These are phyloP conservation scores for Taenioides sp. DNA, from an alignment of 2,797 vertebrate genomes.

Conservation along the genomic window DNA sequence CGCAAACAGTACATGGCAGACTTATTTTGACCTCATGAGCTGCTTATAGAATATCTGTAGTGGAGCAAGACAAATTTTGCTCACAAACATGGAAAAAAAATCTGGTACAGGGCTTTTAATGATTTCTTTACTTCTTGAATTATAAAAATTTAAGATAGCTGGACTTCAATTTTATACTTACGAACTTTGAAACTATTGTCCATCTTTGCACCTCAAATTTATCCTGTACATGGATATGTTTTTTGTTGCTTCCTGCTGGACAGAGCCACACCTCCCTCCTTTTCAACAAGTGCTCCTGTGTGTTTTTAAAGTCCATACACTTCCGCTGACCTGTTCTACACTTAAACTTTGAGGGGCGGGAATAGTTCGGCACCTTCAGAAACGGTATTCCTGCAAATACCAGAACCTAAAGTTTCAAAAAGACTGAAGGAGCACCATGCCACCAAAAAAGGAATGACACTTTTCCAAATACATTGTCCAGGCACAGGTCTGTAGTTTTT, in stretches of 20 bases:
- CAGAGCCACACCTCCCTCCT: neutral
- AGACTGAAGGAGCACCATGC: neutral
- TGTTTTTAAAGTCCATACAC: neutral
- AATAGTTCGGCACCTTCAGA: neutral
- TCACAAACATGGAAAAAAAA: no score
- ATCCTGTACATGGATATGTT: neutral
- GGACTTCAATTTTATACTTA: neutral
- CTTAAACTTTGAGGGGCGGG: neutral
- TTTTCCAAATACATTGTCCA: neutral
- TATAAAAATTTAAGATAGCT: no score
- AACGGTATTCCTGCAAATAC: neutral
- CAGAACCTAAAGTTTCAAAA: neutral
- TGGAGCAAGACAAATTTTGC: no score
- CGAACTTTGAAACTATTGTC: neutral
- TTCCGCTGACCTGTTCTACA: neutral
- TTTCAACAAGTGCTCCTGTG: neutral
- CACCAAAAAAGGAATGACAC: neutral
- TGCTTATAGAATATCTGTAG: no score
- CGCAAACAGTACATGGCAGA: no score
- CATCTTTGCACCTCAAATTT: neutral
- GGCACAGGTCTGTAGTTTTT: neutral
- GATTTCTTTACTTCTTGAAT: neutral
- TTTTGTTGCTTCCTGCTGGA: neutral
- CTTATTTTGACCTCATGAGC: no score
- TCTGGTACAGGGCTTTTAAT: neutral